Conservation (phyloP, 37 sponge, comb jelly and placozoan genomes). For the Aplysina aerophoba region DNA sequence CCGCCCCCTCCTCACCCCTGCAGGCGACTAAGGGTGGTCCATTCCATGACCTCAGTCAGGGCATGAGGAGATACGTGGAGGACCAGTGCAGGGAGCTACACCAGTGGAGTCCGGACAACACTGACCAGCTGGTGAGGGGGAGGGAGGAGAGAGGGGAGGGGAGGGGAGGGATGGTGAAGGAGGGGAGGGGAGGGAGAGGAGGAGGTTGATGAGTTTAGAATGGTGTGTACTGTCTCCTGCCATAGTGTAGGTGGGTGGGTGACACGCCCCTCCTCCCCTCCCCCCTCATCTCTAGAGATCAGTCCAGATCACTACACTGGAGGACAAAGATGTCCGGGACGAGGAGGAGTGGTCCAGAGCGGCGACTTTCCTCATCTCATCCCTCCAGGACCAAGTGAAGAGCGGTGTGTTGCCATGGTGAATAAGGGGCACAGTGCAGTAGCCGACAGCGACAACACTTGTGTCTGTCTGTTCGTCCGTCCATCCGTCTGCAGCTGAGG, state of each 20-base stretch:
- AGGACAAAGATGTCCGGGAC: constrained; percentile 87
- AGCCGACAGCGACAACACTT: not conserved
- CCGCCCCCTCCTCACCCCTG: not conserved
- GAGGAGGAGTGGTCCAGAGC: constrained; percentile 80
- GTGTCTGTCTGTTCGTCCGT: not conserved
- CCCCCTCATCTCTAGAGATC: constrained; percentile 58
- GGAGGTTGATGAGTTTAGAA: not conserved
- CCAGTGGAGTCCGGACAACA: constrained; percentile 76
- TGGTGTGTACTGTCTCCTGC: too few relatives aligned
- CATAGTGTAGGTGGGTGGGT: too few relatives aligned
- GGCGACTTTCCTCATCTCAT: constrained; percentile 75
- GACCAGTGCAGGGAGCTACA: constrained; percentile 58
- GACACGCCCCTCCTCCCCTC: too few relatives aligned
- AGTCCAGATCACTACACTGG: constrained; percentile 92
- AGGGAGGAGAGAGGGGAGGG: not conserved
- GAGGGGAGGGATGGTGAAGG: too few relatives aligned
- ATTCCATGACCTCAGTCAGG: constrained; percentile 75
- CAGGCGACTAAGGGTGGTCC: constrained; percentile 43
- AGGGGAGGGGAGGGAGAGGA: not conserved
- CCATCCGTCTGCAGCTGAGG: constrained; percentile 43
- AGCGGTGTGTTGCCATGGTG: constrained; percentile 8
- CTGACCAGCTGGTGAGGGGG: constrained; percentile 78
- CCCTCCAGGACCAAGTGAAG: constrained; percentile 61
- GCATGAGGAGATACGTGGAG: constrained; percentile 79
- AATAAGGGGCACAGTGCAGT: not conserved